Conservation (phyloP, 1,140 invertebrate genomes). For the Onthophagus taurus region DNA sequence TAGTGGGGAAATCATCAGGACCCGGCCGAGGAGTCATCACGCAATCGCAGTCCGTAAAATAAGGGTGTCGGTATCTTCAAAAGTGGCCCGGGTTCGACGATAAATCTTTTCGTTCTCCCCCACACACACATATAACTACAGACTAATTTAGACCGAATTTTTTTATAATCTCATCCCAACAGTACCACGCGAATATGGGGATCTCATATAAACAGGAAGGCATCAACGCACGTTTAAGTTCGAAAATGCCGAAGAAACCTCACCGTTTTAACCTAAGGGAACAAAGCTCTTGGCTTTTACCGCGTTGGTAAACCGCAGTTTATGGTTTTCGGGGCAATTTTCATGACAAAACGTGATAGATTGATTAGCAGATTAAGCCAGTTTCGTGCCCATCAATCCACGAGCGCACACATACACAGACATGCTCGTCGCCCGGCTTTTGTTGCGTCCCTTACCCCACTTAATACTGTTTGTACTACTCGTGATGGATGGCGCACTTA, state of each 20-base stretch:
- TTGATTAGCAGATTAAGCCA: constrained; percentile 28
- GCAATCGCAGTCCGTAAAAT: constrained; percentile 18
- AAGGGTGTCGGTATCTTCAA: constrained; percentile 25
- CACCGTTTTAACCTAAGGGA: too few relatives aligned
- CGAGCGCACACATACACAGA: too few relatives aligned
- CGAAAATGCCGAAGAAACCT: too few relatives aligned
- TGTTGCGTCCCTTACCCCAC: constrained; percentile 27
- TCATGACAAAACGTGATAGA: constrained; percentile 32
- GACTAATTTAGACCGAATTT: constrained; percentile 24
- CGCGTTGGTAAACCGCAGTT: too few relatives aligned
- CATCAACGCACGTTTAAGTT: too few relatives aligned
- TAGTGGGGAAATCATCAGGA: constrained; percentile 13
- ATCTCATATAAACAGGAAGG: too few relatives aligned
- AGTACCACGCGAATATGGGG: too few relatives aligned
- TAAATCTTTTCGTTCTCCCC: constrained; percentile 20
- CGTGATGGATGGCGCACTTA: constrained; percentile 26
- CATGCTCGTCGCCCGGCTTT: too few relatives aligned
- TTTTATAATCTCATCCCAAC: too few relatives aligned
- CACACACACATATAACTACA: constrained; percentile 19
- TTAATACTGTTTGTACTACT: constrained; percentile 22
- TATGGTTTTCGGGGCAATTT: constrained; percentile 27
- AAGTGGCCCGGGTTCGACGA: constrained; percentile 19
- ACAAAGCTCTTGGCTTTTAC: too few relatives aligned
- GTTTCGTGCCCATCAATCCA: too few relatives aligned
- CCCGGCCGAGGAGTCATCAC: constrained; percentile 15